These are phyloP conservation scores for Thereva nobilitata DNA, from an alignment of 2,888 invertebrate species.

Conservation along the genomic window DNA sequence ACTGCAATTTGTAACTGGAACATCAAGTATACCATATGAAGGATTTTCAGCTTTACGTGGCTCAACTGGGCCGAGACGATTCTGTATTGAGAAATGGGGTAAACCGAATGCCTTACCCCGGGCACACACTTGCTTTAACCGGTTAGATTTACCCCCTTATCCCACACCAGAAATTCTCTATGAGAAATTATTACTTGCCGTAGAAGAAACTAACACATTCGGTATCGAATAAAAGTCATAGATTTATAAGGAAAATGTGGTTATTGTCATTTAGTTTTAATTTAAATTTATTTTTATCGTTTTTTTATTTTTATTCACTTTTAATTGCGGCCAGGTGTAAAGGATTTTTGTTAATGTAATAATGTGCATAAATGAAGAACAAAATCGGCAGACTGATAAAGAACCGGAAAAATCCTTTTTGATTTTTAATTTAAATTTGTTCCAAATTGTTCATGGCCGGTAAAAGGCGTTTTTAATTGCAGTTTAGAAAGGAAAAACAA, in stretches of 20 bases:
- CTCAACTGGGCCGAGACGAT: constrained; percentile 92
- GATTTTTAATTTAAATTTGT: no score
- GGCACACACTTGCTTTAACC: constrained; percentile 98
- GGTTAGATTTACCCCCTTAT: constrained; percentile 94
- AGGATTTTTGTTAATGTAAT: no score
- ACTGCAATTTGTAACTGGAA: constrained; percentile 96
- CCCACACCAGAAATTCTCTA: constrained; percentile 88
- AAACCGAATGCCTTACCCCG: constrained; percentile 90
- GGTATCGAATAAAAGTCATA: constrained; percentile 76
- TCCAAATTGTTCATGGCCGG: neutral
- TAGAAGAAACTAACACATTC: constrained; percentile 95
- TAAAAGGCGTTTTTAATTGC: constrained; percentile 12
- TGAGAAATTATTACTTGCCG: constrained; percentile 89
- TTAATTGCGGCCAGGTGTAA: no score
- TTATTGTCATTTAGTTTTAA: neutral
- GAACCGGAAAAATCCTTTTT: no score
- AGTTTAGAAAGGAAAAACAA: no score
- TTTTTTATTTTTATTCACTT: no score
- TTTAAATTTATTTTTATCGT: no score
- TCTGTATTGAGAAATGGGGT: constrained; percentile 98
- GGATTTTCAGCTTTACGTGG: constrained; percentile 94
- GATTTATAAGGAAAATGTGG: constrained; percentile 49
- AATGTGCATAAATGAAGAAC: no score
- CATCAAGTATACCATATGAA: constrained; percentile 96
- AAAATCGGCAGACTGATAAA: no score